Percentiles rank a stretch among this genome's conserved stretches.
These are phyloP conservation scores for Pomacea canaliculata DNA, from an alignment of 2,888 invertebrate genomes.

Conservation along the genomic window DNA sequence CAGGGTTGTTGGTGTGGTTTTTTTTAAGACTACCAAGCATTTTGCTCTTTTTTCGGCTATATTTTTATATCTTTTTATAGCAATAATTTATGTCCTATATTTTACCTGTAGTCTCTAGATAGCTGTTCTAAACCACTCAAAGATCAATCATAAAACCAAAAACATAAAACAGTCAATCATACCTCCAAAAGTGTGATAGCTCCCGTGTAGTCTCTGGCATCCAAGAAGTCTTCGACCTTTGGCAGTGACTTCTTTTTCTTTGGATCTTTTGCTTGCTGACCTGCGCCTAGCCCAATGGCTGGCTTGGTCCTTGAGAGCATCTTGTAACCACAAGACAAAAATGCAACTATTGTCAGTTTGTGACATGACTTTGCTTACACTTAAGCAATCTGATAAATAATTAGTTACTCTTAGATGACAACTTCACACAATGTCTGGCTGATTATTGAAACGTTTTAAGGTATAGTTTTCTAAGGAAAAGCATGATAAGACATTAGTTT, in stretches of 20 bases:
- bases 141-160: neutral
- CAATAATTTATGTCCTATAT: too few species aligned
- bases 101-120: too few species aligned
- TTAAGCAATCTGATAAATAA: slow-evolving; percentile 7
- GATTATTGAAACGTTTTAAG: too few species aligned
- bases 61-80: too few species aligned
- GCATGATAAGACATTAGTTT: too few species aligned
- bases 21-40: too few species aligned
- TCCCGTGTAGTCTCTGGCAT: slow-evolving; percentile 92
- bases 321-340: slow-evolving; percentile 41
- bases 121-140: too few species aligned
- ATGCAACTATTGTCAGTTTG: neutral
- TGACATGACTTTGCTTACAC: neutral
- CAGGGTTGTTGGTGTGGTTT: too few species aligned
- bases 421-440: too few species aligned
- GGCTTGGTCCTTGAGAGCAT: slow-evolving; percentile 70
- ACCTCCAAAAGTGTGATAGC: slow-evolving; percentile 94
- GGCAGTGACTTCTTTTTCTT: slow-evolving; percentile 72
- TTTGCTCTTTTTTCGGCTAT: too few species aligned
- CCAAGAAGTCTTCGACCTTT: slow-evolving; percentile 89
- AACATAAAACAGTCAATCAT: slow-evolving; percentile 3
- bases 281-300: slow-evolving; percentile 66
- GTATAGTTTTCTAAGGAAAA: too few species aligned
- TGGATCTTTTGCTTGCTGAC: slow-evolving; percentile 57
- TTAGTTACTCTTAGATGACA: neutral